Conservation (phyloP, 2,888 invertebrate species). For the Pterobdella sp. region DNA sequence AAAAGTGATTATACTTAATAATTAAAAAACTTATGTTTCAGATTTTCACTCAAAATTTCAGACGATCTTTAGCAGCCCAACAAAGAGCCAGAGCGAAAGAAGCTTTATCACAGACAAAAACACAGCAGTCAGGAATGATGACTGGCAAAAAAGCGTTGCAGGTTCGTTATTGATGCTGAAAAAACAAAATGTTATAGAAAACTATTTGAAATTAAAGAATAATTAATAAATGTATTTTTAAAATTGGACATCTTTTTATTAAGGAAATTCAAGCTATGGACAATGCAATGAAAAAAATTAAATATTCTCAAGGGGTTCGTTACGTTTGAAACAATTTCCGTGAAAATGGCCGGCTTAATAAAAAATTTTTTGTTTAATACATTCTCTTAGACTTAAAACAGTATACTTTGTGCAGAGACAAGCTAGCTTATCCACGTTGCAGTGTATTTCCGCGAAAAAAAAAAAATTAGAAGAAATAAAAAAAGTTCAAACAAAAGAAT, state of each 20-base stretch:
- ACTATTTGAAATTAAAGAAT: neutral
- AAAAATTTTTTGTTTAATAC: no score
- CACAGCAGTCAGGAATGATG: constrained; percentile 37
- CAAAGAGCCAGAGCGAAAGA: constrained; percentile 48
- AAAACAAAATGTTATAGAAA: neutral
- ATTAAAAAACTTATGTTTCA: no score
- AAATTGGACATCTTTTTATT: neutral
- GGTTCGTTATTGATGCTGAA: constrained; percentile 30
- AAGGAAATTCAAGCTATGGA: constrained; percentile 33
- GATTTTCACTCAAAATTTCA: no score
- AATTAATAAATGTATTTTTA: neutral
- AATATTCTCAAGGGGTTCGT: constrained; percentile 32
- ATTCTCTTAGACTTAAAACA: neutral
- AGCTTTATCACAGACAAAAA: constrained; percentile 40
- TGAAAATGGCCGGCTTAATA: neutral
- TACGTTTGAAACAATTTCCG: neutral
- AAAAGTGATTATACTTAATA: constrained; percentile 43
- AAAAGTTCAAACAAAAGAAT: constrained; percentile 13
- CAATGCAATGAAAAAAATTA: constrained; percentile 31
- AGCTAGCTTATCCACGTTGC: constrained; percentile 29
- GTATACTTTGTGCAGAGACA: constrained; percentile 22
- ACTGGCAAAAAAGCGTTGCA: constrained; percentile 38
- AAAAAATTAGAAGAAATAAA: constrained; percentile 21
- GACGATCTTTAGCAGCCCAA: constrained; percentile 48
- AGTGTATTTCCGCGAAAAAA: constrained; percentile 26